These are phyloP conservation scores for Urocolius indicus DNA, from an alignment of 2,113 vertebrate species.

Conservation along the genomic window DNA sequence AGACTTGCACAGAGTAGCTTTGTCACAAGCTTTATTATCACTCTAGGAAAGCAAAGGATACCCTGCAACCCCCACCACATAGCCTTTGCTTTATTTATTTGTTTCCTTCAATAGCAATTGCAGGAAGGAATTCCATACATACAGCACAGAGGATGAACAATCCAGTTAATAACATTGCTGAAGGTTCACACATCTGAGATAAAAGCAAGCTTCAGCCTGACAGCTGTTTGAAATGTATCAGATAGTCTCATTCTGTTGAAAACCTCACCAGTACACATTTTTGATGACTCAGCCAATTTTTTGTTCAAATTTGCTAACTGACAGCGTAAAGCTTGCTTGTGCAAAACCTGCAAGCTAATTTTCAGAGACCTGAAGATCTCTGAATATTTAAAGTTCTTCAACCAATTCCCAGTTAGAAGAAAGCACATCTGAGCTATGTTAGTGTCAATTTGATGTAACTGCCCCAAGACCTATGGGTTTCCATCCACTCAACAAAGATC, in stretches of 20 bases:
- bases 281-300: not conserved
- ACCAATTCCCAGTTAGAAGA: not conserved
- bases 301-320: not conserved
- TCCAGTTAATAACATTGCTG: not conserved
- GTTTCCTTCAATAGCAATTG: not conserved
- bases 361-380: not conserved
- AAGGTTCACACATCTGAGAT: slow-evolving; percentile 4
- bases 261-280: not conserved
- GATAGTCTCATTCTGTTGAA: not conserved
- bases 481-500: not conserved
- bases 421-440: rapidly evolving
- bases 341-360: not conserved
- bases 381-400: not conserved
- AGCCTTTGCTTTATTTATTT: not conserved
- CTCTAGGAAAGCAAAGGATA: not conserved
- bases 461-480: rapidly evolving
- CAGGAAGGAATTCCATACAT: not conserved
- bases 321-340: not conserved
- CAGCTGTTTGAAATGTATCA: not conserved
- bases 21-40: not conserved
- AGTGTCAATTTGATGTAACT: rapidly evolving
- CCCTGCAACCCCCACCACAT: not conserved
- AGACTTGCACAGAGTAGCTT: not conserved
- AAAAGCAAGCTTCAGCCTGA: not conserved
- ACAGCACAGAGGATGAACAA: not conserved